Evolutionary conservation across 2,113 vertebrate genomes (phyloP).

Genomic region (Gymnogyps californianus): DNA sequence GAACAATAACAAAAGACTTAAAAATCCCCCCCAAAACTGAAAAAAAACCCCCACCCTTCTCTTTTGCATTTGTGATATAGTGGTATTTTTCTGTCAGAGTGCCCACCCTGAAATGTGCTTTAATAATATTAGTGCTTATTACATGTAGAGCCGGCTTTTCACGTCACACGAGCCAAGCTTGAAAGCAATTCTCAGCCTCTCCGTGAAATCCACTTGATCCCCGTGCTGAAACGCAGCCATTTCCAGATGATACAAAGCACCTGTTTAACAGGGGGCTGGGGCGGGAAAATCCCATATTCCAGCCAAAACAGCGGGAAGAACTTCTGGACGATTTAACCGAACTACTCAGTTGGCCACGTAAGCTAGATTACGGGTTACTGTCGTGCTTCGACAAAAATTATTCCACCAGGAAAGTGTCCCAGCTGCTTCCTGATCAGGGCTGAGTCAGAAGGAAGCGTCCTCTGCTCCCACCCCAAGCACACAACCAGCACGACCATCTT

Average conservation of each 20-base stretch:
- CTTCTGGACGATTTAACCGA: not conserved
- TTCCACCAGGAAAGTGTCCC: not conserved
- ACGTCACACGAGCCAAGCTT: not conserved
- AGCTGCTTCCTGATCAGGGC: not conserved
- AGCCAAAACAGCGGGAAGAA: not conserved
- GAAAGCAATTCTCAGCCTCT: not conserved
- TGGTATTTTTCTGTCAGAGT: not conserved
- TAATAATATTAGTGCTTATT: not conserved
- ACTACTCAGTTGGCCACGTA: not conserved
- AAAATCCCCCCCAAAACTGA: not conserved
- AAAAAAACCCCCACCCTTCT: not conserved
- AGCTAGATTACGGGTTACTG: not conserved
- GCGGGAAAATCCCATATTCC: not conserved
- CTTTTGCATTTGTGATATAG: not conserved
- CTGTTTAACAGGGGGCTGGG: not conserved
- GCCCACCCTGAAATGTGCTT: not conserved
- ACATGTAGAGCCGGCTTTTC: not conserved
- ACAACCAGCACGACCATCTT: not conserved
- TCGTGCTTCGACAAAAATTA: not conserved
- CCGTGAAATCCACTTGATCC: constrained; percentile 35
- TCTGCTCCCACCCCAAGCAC: not conserved
- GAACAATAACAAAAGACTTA: not conserved
- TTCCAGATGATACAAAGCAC: constrained; percentile 42
- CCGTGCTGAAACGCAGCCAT: not conserved
- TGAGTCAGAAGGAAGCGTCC: not conserved